Percentiles rank a stretch among this genome's conserved stretches.
phyloP scores from a whole-genome alignment of 1,140 invertebrate species.

The Drosophila lini region DNA sequence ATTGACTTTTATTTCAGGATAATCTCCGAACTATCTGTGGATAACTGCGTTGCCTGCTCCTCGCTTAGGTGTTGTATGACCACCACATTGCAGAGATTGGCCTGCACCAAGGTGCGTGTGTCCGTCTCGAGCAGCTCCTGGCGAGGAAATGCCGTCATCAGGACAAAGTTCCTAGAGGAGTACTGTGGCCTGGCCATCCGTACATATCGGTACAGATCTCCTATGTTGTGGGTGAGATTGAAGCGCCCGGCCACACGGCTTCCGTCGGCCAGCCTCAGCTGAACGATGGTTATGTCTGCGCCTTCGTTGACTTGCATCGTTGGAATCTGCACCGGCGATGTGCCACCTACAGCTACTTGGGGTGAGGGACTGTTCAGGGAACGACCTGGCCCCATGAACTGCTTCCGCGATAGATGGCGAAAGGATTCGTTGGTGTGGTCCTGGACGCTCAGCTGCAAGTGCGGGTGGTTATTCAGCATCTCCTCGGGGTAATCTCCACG shows the following conservation, averaged over 20 bases:
- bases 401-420: conserved; percentile 53
- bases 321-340: conserved; percentile 4
- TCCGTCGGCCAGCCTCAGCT: conserved; percentile 60
- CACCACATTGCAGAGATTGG: conserved; percentile 62
- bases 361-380: conserved; percentile 24
- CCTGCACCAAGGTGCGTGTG: conserved; percentile 45
- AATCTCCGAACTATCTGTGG: conserved; percentile 3
- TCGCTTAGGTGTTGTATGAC: conserved; percentile 61
- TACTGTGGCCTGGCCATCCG: conserved; percentile 52
- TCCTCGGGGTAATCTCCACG: conserved; percentile 62
- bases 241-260: conserved; percentile 55
- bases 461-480: conserved; percentile 38
- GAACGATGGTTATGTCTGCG: conserved; percentile 38
- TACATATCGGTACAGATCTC: conserved; percentile 56
- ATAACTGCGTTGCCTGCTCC: conserved; percentile 8
- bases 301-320: conserved; percentile 29
- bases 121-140: conserved; percentile 50
- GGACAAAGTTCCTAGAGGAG: conserved; percentile 33
- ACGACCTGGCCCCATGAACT: conserved; percentile 60
- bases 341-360: accelerated
- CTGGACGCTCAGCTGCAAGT: conserved; percentile 54
- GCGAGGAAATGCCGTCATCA: conserved; percentile 61
- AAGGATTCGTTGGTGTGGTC: conserved; percentile 63
- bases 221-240: conserved; percentile 53
- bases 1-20: conserved; percentile 5